Percentiles rank a stretch among this genome's conserved stretches.
phyloP scores from a whole-genome alignment of 2,113 vertebrate species.

The Setophaga coronata region DNA sequence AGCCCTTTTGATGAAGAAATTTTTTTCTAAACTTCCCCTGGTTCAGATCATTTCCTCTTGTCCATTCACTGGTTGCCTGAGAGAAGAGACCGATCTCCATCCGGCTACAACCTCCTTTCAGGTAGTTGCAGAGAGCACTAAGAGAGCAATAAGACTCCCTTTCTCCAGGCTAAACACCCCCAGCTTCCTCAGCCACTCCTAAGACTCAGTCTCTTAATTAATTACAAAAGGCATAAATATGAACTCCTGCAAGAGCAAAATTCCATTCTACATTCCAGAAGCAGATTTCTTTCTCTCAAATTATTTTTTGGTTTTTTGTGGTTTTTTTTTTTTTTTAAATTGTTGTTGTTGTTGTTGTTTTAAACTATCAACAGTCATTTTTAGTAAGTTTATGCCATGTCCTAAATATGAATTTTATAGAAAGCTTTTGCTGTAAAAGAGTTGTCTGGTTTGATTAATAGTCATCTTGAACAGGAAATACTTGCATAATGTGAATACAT shows the following conservation, averaged over 20 bases:
- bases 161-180: not conserved
- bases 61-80: not conserved
- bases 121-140: not conserved
- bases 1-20: not conserved
- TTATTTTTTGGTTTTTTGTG: not conserved
- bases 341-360: not conserved
- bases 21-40: not conserved
- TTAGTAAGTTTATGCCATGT: not conserved
- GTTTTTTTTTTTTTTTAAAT: not conserved
- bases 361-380: not conserved
- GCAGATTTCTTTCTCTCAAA: not conserved
- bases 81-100: not conserved
- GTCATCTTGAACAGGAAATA: conserved; percentile 39
- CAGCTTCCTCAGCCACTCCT: not conserved
- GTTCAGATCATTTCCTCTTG: not conserved
- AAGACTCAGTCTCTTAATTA: not conserved
- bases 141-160: not conserved
- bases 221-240: not conserved
- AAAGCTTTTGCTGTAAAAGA: conserved; percentile 21
- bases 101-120: not conserved
- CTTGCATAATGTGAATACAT: conserved; percentile 28
- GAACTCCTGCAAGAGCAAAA: not conserved
- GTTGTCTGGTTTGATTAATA: conserved; percentile 38
- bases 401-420: conserved; percentile 50
- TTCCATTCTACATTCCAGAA: not conserved